Evolutionary conservation across 1,140 invertebrate species (phyloP), one percentile per base, ranked within the genome.

Genomic region (Ericerus pela): DNA sequence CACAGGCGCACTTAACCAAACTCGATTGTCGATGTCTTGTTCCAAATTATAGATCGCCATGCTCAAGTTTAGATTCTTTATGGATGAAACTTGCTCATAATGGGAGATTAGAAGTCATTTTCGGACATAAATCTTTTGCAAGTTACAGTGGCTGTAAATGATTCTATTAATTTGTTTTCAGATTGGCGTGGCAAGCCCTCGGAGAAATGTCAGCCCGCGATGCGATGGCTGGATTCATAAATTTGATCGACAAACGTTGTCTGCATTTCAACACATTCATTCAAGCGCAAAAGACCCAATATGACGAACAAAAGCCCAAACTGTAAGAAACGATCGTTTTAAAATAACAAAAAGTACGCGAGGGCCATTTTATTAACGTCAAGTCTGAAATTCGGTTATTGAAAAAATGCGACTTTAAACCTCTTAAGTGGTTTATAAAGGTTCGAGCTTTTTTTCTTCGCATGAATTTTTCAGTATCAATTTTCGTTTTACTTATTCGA

Each of bases 141-240:
- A n/a, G n/a, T n/a, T n/a, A n/a, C n/a, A n/a, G n/a, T n/a, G n/a
- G n/a, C n/a, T 55, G 11, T 33, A 8, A 60, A 41, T 55, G 11
- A 43, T 29, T 51, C 27, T 52, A 33, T 57, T 53, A 24, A 20
- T 3, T 62, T 27, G 56, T 60, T 70, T 70, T 24, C 65, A 81
- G 79, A 64, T 74, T 91, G 65, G 90, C 92, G 55, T 99, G 95
- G 95, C 85, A 91, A 68, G 76, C 81, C 61, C 69, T 98, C 11
- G 90, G 89, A 0, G 79, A 89, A 63, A 85, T 96, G 69, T 79
- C 80, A 1, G 79, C 81, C 64, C 79, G 85, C 60, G 81, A 89
- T 62, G 90, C 93, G 0, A 95, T 94, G 85, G 76, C 81, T 61
- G 86, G 86, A 55, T 98, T 96, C 76, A 79, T 97, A 31, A 79